phyloP scores from a whole-genome alignment of 2,888 invertebrate genomes.

The Nomada fabriciana region DNA sequence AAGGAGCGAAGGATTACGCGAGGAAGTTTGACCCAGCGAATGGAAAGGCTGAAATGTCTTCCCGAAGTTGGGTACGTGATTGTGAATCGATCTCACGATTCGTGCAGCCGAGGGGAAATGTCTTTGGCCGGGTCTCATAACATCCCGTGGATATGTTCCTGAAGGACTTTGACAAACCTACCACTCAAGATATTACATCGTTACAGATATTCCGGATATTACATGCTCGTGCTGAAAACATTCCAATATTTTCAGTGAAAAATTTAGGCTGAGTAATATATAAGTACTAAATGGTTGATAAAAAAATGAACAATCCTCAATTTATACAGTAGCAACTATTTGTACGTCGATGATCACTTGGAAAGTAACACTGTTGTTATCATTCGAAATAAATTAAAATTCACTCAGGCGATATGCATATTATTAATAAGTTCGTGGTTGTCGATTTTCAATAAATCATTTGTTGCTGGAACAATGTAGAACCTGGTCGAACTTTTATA shows the following conservation, averaged over 20 bases:
- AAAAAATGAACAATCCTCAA: background rate
- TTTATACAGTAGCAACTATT: background rate
- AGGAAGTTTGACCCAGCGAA: conserved; percentile 8
- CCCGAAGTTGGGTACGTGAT: conserved; percentile 1
- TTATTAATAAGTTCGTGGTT: too few relatives aligned
- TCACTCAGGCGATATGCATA: too few relatives aligned
- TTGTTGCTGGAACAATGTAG: too few relatives aligned
- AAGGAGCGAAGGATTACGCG: background rate
- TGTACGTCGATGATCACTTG: too few relatives aligned
- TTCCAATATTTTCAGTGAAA: background rate
- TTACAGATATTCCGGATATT: too few relatives aligned
- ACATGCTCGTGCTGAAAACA: background rate
- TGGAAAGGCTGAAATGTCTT: background rate
- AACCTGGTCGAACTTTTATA: too few relatives aligned
- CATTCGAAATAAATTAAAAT: too few relatives aligned
- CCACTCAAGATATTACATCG: conserved; percentile 3
- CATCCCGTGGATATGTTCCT: background rate
- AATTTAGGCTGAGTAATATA: background rate
- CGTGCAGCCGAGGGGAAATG: background rate
- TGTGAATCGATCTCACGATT: conserved; percentile 33
- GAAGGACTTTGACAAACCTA: too few relatives aligned
- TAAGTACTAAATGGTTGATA: too few relatives aligned
- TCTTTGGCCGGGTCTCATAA: background rate
- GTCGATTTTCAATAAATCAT: too few relatives aligned
- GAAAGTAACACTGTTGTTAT: too few relatives aligned